Evolutionary conservation across 2,888 invertebrate species (phyloP).

Genomic region (Torymus texanus): DNA sequence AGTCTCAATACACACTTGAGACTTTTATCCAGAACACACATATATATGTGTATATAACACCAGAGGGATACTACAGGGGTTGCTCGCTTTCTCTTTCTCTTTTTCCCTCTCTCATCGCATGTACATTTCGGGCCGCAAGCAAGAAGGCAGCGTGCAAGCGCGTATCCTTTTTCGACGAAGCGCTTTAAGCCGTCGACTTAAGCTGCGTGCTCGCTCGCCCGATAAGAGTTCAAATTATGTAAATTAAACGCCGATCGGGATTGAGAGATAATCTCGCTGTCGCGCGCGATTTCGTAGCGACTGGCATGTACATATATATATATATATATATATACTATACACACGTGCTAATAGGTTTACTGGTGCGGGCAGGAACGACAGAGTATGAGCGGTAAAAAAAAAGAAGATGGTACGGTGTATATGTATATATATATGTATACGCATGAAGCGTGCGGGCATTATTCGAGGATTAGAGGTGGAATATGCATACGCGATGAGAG

Average conservation of each 20-base stretch:
- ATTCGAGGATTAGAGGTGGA: conserved; percentile 36
- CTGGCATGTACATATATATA: too few relatives aligned
- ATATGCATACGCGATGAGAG: conserved; percentile 38
- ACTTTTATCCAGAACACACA: too few relatives aligned
- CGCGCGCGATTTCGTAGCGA: conserved; percentile 10
- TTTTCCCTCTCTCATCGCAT: conserved; percentile 2
- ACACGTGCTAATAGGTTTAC: conserved; percentile 49
- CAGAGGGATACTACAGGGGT: too few relatives aligned
- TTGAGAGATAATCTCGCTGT: conserved; percentile 54
- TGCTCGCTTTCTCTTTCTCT: conserved; percentile 24
- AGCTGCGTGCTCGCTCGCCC: conserved; percentile 22
- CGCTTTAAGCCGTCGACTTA: conserved; percentile 42
- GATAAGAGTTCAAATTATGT: conserved; percentile 56
- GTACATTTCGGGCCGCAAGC: not conserved
- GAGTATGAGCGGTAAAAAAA: not conserved
- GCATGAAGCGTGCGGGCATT: not conserved
- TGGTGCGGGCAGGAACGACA: conserved; percentile 6
- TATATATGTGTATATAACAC: too few relatives aligned
- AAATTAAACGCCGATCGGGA: conserved; percentile 56
- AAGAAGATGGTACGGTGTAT: not conserved
- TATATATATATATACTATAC: too few relatives aligned
- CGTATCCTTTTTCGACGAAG: conserved; percentile 40
- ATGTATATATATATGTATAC: too few relatives aligned
- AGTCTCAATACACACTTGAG: too few relatives aligned
- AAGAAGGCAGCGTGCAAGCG: not conserved